phyloP scores from a whole-genome alignment of 2,888 invertebrate genomes.

The Limnephilus auricula region DNA sequence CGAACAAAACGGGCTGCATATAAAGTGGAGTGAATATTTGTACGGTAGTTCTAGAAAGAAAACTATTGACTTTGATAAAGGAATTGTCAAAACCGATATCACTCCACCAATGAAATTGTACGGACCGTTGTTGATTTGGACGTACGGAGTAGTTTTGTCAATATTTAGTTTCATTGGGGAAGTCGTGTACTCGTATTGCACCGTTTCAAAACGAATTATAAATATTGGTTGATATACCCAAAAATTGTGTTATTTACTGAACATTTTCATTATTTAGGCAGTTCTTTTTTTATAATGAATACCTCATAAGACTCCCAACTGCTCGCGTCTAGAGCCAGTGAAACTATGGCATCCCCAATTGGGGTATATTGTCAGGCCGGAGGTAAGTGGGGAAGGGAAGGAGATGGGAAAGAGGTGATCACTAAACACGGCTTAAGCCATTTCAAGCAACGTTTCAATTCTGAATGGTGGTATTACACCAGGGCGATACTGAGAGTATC shows the following conservation, averaged over 20 bases:
- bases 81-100: conserved; percentile 11
- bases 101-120: conserved; percentile 27
- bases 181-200: not conserved
- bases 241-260: not conserved
- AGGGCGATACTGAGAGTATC: too few relatives aligned
- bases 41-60: conserved; percentile 4
- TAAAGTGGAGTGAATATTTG: conserved; percentile 56
- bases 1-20: conserved; percentile 54
- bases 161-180: conserved; percentile 34
- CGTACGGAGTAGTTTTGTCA: conserved; percentile 52
- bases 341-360: too few relatives aligned
- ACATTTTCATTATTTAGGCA: not conserved
- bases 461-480: too few relatives aligned
- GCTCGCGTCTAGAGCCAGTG: too few relatives aligned
- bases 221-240: not conserved
- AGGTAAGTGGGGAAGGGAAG: too few relatives aligned
- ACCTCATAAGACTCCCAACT: too few relatives aligned
- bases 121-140: conserved; percentile 56
- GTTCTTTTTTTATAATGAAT: too few relatives aligned
- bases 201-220: not conserved
- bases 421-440: too few relatives aligned
- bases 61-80: conserved; percentile 23
- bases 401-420: too few relatives aligned
- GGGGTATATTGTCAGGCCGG: too few relatives aligned
- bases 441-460: too few relatives aligned